Percentiles rank a stretch among this genome's conserved stretches.
Conservation (phyloP, 2,113 vertebrate genomes). For the human region DNA sequence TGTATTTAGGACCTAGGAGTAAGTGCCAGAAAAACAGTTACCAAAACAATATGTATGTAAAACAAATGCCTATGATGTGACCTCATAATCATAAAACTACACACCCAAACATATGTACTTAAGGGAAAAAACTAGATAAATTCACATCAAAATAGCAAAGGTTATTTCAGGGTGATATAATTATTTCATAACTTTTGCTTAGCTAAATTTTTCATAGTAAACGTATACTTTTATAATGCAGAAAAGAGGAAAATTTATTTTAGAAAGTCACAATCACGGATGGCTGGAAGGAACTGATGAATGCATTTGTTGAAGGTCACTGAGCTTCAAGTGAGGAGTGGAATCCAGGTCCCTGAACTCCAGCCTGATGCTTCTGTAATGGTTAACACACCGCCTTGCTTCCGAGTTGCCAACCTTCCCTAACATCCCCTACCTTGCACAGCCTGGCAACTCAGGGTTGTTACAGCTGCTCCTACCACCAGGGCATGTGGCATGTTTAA, state of each 20-base stretch:
- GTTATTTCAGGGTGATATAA: not conserved
- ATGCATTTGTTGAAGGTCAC: not conserved
- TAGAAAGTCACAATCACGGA: not conserved
- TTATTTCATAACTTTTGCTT: not conserved
- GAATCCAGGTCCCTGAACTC: accelerated
- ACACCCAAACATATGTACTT: not conserved
- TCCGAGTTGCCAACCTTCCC: not conserved
- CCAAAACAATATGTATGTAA: not conserved
- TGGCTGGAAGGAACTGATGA: not conserved
- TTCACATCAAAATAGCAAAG: not conserved
- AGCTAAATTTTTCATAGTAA: not conserved
- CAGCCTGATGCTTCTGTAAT: accelerated
- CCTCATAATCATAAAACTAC: not conserved
- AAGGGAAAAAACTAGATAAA: not conserved
- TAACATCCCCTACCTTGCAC: too few species aligned
- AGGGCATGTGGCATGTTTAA: not conserved
- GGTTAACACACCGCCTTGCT: not conserved
- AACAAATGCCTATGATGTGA: not conserved
- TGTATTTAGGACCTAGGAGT: not conserved
- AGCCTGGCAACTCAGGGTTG: too few species aligned
- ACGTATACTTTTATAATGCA: not conserved
- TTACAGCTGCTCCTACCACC: not conserved
- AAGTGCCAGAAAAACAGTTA: not conserved
- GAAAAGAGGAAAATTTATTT: not conserved
- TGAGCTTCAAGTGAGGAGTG: not conserved